Percentiles rank a stretch among this genome's conserved stretches.
Conservation (phyloP, 2,888 invertebrate species). For the Agrotis exclamationis region DNA sequence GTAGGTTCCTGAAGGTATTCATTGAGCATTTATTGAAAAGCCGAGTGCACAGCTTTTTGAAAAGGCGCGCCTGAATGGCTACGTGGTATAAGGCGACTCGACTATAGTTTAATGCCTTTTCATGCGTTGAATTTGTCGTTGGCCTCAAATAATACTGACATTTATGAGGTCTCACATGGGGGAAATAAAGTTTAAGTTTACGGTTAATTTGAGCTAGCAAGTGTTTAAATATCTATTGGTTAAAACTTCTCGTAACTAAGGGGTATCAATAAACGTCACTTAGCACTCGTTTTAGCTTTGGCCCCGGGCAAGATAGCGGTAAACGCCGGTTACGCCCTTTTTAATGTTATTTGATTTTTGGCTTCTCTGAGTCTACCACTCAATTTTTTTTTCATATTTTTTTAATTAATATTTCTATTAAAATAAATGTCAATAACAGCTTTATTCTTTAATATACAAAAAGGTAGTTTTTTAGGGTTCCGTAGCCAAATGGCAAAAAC, state of each 20-base stretch:
- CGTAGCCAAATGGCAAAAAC: too few species aligned
- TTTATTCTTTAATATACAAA: too few species aligned
- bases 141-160: constrained; percentile 53
- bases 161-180: constrained; percentile 41
- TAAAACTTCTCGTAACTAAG: neutral
- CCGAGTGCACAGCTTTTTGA: constrained; percentile 75
- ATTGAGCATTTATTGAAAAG: constrained; percentile 84
- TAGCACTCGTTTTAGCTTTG: neutral
- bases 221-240: neutral
- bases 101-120: constrained; percentile 69
- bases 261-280: neutral
- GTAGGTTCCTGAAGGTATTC: constrained; percentile 74
- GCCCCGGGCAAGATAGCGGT: too few species aligned
- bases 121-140: constrained; percentile 65
- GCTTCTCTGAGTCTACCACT: too few species aligned
- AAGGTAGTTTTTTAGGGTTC: too few species aligned
- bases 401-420: too few species aligned
- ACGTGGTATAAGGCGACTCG: constrained; percentile 68
- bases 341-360: too few species aligned
- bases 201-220: constrained; percentile 5
- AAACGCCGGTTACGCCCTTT: too few species aligned
- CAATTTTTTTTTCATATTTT: too few species aligned
- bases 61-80: constrained; percentile 78
- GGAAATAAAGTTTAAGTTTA: constrained; percentile 20
- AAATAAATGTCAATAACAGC: too few species aligned